Evolutionary conservation across 2,888 invertebrate species (phyloP).

Genomic region (Paralinhomoeus sp.): DNA sequence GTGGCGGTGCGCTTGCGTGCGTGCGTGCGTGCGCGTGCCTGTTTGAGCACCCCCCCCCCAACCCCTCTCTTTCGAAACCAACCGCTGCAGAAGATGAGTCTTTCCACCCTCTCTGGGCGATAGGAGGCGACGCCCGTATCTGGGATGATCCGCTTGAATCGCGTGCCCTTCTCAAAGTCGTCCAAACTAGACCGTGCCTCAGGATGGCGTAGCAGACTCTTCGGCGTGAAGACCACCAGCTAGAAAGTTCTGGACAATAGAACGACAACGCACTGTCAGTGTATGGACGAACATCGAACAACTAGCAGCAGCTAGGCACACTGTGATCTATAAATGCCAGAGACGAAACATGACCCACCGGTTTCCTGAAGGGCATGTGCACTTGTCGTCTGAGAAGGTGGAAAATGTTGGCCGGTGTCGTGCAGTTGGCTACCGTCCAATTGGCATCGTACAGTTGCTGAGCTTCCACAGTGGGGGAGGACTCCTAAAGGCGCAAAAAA

Average conservation of each 20-base stretch:
- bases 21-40: too few relatives aligned
- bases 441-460: slow-evolving; percentile 91
- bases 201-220: slow-evolving; percentile 80
- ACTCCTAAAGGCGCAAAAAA: too few relatives aligned
- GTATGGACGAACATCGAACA: too few relatives aligned
- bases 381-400: slow-evolving; percentile 73
- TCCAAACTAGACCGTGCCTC: slow-evolving; percentile 82
- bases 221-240: slow-evolving; percentile 64
- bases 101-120: slow-evolving; percentile 47
- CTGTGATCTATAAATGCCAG: too few relatives aligned
- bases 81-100: slow-evolving; percentile 69
- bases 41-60: too few relatives aligned
- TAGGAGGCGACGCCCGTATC: slow-evolving; percentile 45
- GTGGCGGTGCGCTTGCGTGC: too few relatives aligned
- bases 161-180: slow-evolving; percentile 49
- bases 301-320: too few relatives aligned
- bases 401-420: slow-evolving; percentile 86
- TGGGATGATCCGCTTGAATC: slow-evolving; percentile 45
- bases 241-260: too few relatives aligned
- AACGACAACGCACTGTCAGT: too few relatives aligned
- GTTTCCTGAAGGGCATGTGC: slow-evolving; percentile 57
- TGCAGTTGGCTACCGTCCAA: slow-evolving; percentile 56
- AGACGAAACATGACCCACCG: slow-evolving; percentile 31
- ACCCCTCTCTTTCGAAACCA: too few relatives aligned
- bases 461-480: slow-evolving; percentile 35